A percentile compares a stretch with the other conserved stretches of the same genome.
phyloP scores from a whole-genome alignment of 2,113 vertebrate genomes.

The Podiceps cristatus region DNA sequence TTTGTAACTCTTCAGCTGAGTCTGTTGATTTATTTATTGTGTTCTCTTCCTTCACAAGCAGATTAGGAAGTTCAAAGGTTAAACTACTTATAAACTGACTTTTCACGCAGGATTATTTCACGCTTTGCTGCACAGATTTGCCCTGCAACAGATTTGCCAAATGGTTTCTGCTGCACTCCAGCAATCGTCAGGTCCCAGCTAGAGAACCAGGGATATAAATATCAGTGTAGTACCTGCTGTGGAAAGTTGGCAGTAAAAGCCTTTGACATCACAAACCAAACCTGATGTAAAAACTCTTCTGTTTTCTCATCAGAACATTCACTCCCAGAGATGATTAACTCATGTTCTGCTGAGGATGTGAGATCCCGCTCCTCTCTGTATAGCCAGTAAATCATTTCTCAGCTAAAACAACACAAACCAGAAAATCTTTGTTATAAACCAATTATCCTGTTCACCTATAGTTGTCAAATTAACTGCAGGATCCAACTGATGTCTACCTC shows the following conservation, averaged over 20 bases:
- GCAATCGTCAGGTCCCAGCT: background rate
- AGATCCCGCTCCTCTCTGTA: background rate
- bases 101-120: slow-evolving; percentile 24
- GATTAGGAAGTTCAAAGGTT: slow-evolving; percentile 39
- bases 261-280: background rate
- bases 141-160: background rate
- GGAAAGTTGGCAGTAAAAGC: background rate
- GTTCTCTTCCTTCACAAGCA: background rate
- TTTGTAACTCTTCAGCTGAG: background rate
- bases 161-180: background rate
- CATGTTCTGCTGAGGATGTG: background rate
- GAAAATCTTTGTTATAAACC: background rate
- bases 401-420: background rate
- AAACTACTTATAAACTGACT: slow-evolving; percentile 25
- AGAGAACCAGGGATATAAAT: background rate
- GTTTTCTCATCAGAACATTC: background rate
- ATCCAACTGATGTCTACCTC: background rate
- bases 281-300: background rate
- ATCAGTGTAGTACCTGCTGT: fast-evolving
- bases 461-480: background rate
- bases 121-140: background rate
- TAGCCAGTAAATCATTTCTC: background rate
- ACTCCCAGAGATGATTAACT: background rate
- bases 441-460: background rate
- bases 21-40: background rate